Conservation (phyloP, 1,140 invertebrate species). For the Colletes gigas region DNA sequence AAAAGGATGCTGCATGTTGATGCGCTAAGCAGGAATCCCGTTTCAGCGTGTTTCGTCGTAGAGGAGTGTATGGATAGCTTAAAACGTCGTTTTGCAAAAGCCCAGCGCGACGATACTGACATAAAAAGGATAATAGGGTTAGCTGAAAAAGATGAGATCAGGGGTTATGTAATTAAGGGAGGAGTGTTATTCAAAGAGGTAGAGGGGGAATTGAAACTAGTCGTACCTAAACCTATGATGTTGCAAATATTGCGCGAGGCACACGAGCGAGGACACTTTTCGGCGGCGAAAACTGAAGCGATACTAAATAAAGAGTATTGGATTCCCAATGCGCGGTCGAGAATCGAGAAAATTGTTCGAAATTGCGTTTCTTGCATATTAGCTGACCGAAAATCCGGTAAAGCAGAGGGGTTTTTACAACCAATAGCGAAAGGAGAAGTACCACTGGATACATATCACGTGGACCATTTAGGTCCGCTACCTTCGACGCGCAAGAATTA, state of each 20-base stretch:
- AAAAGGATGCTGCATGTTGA: too few species aligned
- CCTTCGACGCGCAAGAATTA: conserved; percentile 12
- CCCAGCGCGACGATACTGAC: too few species aligned
- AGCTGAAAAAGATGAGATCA: too few species aligned
- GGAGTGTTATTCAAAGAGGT: too few species aligned
- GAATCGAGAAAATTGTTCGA: conserved; percentile 21
- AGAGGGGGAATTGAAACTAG: too few species aligned
- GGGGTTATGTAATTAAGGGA: too few species aligned
- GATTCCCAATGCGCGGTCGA: conserved; percentile 19
- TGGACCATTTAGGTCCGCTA: conserved; percentile 38
- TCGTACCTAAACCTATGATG: neutral
- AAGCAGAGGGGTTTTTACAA: neutral
- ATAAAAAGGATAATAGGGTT: too few species aligned
- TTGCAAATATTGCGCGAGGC: neutral
- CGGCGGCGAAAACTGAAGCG: conserved; percentile 15
- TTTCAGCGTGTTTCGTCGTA: too few species aligned
- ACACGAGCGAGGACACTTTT: conserved; percentile 15
- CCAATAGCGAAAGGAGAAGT: neutral
- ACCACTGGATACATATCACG: conserved; percentile 1
- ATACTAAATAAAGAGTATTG: conserved; percentile 39
- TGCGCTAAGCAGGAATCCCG: too few species aligned
- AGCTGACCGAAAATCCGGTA: neutral
- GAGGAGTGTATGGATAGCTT: too few species aligned
- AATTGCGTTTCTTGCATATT: conserved; percentile 21
- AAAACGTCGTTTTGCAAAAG: too few species aligned